These are phyloP conservation scores for Archips xylosteana DNA, from an alignment of 2,888 invertebrate genomes.

Conservation along the genomic window DNA sequence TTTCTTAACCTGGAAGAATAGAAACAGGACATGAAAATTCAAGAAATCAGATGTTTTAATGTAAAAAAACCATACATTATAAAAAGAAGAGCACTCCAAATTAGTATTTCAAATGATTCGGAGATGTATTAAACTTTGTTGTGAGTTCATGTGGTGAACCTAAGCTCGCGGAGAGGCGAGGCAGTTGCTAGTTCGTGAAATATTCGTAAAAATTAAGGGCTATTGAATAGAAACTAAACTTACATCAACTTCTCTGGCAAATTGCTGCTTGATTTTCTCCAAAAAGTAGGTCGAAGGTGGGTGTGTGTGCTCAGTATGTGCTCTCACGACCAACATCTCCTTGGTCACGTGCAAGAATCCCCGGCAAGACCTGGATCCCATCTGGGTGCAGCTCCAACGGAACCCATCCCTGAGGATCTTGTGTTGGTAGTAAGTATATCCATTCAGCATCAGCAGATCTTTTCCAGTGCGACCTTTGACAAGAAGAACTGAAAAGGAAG, in stretches of 20 bases:
- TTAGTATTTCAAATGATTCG: neutral
- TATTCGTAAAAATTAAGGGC: neutral
- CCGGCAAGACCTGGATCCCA: slow-evolving; percentile 79
- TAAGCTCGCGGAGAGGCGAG: too few species aligned
- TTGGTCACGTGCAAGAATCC: slow-evolving; percentile 77
- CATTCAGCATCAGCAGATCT: slow-evolving; percentile 74
- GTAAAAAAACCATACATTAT: too few species aligned
- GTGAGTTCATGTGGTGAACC: neutral
- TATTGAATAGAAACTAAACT: slow-evolving; percentile 28
- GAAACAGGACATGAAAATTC: slow-evolving; percentile 27
- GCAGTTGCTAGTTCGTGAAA: neutral
- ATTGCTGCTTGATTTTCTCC: slow-evolving; percentile 60
- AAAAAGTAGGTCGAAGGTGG: slow-evolving; percentile 72
- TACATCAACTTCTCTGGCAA: slow-evolving; percentile 48
- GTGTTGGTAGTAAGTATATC: slow-evolving; percentile 80
- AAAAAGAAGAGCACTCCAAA: too few species aligned
- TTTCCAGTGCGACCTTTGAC: slow-evolving; percentile 78
- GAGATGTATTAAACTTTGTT: neutral
- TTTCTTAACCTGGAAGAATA: slow-evolving; percentile 60
- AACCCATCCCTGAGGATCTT: slow-evolving; percentile 74
- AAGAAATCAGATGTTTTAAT: neutral
- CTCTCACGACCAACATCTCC: slow-evolving; percentile 74
- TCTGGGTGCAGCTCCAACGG: slow-evolving; percentile 81
- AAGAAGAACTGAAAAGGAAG: slow-evolving; percentile 70
- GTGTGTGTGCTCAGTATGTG: slow-evolving; percentile 75